These are phyloP conservation scores for Synanthedon tipuliformis DNA, from an alignment of 2,888 invertebrate species.

Conservation along the genomic window DNA sequence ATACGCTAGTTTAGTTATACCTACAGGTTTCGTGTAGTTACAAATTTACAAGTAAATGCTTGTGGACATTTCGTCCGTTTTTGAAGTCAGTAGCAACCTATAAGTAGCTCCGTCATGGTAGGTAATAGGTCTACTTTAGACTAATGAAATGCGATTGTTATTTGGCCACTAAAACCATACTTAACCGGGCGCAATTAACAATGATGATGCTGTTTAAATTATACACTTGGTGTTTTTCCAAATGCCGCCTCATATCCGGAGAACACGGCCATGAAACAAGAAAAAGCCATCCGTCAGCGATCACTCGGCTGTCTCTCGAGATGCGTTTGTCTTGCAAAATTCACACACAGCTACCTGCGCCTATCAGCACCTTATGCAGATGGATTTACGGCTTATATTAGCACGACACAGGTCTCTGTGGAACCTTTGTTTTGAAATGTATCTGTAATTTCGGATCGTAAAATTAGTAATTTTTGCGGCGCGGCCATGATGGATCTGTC, in stretches of 20 bases:
- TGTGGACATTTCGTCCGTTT: too few relatives aligned
- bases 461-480: conserved; percentile 32
- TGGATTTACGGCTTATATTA: neutral
- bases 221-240: neutral
- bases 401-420: neutral
- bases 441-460: conserved; percentile 36
- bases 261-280: neutral
- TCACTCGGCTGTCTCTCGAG: conserved; percentile 23
- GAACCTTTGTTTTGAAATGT: neutral
- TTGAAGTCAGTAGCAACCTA: too few relatives aligned
- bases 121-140: too few relatives aligned
- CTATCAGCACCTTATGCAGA: neutral
- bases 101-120: too few relatives aligned
- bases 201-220: neutral
- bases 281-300: conserved; percentile 13
- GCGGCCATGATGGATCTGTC: conserved; percentile 33
- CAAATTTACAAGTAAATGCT: too few relatives aligned
- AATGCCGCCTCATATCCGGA: neutral
- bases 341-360: neutral
- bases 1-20: too few relatives aligned
- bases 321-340: neutral
- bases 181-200: neutral
- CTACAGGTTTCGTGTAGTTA: too few relatives aligned
- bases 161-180: too few relatives aligned
- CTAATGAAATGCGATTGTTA: too few relatives aligned